Conservation (phyloP, 2,888 invertebrate genomes). For the Lycaena phlaeas region DNA sequence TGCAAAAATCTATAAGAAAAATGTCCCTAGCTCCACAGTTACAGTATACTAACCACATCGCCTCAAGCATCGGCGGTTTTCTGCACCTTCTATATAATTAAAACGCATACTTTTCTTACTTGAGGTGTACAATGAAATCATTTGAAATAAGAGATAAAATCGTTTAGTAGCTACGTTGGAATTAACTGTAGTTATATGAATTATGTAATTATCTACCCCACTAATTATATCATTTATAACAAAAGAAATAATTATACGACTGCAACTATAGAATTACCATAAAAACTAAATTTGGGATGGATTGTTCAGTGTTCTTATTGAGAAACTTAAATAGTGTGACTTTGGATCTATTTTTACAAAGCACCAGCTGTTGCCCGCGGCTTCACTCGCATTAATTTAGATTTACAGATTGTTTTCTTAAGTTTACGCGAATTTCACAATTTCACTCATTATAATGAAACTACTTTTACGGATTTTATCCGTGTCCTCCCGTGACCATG, state of each 20-base stretch:
- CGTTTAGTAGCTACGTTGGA: slow-evolving; percentile 26
- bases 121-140: slow-evolving; percentile 45
- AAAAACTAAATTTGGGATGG: slow-evolving; percentile 1
- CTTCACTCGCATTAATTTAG: no score
- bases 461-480: no score
- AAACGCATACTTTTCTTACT: slow-evolving; percentile 50
- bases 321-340: no score
- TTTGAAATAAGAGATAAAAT: slow-evolving; percentile 47
- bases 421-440: no score
- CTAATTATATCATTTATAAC: slow-evolving; percentile 6
- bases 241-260: neutral
- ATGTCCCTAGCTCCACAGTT: slow-evolving; percentile 23
- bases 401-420: no score
- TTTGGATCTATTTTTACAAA: no score
- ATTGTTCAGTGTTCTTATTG: no score
- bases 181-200: slow-evolving; percentile 17
- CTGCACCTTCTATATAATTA: slow-evolving; percentile 57
- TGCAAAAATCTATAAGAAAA: neutral
- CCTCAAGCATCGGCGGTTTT: slow-evolving; percentile 39
- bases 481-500: no score
- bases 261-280: slow-evolving; percentile 2
- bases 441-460: no score
- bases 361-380: no score
- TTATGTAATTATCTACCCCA: slow-evolving; percentile 15
- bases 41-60: slow-evolving; percentile 15